phyloP scores from a whole-genome alignment of 1,140 invertebrate genomes.

The Zeugodacus cucurbitae region DNA sequence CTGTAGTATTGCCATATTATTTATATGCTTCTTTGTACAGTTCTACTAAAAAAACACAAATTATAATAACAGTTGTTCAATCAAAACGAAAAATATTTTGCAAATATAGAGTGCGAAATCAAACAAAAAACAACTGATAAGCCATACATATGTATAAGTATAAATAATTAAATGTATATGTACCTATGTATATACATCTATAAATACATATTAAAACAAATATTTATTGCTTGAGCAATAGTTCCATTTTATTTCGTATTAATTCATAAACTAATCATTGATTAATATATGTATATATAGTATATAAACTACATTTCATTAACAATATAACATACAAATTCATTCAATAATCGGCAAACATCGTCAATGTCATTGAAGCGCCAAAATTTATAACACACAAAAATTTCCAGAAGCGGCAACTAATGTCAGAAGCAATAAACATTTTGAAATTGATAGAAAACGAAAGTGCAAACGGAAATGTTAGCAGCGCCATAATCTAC shows the following conservation, averaged over 20 bases:
- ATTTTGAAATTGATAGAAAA: not conserved
- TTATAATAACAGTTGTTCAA: not conserved
- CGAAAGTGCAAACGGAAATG: not conserved
- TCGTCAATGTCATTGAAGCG: not conserved
- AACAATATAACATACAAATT: not conserved
- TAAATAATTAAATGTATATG: not conserved
- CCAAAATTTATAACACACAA: not conserved
- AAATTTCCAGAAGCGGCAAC: not conserved
- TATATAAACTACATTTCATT: not conserved
- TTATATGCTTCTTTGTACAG: not conserved
- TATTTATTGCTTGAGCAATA: not conserved
- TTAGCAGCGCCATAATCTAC: not conserved
- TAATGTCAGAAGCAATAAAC: not conserved
- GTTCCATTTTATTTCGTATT: not conserved
- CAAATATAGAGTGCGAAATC: not conserved
- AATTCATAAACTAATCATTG: not conserved
- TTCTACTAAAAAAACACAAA: not conserved
- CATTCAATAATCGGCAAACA: not conserved
- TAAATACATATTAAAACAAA: not conserved
- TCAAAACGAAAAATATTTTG: not conserved
- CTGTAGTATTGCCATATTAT: too few species aligned
- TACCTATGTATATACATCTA: not conserved
- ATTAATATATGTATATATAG: not conserved
- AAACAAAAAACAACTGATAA: not conserved
- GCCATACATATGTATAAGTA: not conserved